Percentiles rank a stretch among this genome's conserved stretches.
Evolutionary conservation across 2,797 vertebrate genomes (phyloP).

Genomic region (Thripadectes ignobilis): DNA sequence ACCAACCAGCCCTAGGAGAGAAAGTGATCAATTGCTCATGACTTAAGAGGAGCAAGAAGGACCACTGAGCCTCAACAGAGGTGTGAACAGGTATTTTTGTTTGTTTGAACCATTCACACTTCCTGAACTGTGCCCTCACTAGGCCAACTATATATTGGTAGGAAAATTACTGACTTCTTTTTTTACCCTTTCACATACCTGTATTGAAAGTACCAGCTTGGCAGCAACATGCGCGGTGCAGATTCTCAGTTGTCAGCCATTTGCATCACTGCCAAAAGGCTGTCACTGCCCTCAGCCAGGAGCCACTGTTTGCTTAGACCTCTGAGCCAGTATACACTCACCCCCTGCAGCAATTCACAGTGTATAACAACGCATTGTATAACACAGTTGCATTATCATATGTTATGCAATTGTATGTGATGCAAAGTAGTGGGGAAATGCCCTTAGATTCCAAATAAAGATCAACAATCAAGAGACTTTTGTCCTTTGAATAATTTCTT

Average conservation of each 20-base stretch:
- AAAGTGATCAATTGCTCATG: accelerated
- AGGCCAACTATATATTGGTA: background rate
- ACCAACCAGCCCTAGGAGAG: background rate
- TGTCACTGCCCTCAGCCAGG: background rate
- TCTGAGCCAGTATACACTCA: background rate
- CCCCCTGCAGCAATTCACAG: background rate
- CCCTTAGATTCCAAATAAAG: background rate
- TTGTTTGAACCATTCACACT: background rate
- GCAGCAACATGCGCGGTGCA: background rate
- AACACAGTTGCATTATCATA: background rate
- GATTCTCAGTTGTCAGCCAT: background rate
- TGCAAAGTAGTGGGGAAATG: background rate
- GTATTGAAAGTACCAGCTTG: background rate
- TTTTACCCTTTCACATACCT: background rate
- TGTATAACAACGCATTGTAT: background rate
- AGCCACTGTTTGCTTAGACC: background rate
- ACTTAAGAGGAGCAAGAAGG: background rate
- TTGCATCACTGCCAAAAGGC: background rate
- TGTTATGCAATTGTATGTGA: background rate
- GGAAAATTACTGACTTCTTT: background rate
- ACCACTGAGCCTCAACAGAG: background rate
- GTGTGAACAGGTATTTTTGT: background rate
- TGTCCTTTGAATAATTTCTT: background rate
- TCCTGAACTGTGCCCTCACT: background rate
- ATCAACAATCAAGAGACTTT: background rate